These are phyloP conservation scores for Drosophila parvula DNA, from an alignment of 1,140 invertebrate species.

Conservation along the genomic window DNA sequence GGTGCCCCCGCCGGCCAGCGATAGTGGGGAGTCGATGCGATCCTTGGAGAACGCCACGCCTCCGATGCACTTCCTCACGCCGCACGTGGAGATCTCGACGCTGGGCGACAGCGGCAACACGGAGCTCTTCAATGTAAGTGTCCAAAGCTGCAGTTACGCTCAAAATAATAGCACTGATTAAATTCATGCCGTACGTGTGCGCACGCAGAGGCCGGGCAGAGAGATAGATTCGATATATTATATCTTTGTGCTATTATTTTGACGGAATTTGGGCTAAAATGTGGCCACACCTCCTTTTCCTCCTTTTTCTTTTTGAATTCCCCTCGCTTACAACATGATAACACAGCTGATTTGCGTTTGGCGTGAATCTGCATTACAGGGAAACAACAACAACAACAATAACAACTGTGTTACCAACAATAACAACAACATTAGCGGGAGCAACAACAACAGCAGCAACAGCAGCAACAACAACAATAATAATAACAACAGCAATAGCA, in stretches of 20 bases:
- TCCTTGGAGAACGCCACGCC: constrained; percentile 92
- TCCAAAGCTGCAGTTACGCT: not conserved
- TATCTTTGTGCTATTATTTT: constrained; percentile 9
- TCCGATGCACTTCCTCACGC: constrained; percentile 94
- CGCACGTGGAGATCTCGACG: constrained; percentile 93
- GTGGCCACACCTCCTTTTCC: not conserved
- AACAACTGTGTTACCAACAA: constrained; percentile 32
- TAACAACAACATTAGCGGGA: constrained; percentile 28
- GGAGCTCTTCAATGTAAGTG: constrained; percentile 82
- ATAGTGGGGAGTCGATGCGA: constrained; percentile 91
- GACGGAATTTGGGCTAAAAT: not conserved
- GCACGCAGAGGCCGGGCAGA: no score
- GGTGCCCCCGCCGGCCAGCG: constrained; percentile 85
- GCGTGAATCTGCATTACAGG: constrained; percentile 83
- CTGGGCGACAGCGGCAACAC: constrained; percentile 88
- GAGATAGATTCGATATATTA: no score
- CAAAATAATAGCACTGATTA: not conserved
- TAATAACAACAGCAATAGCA: constrained; percentile 51
- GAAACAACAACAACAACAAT: constrained; percentile 65
- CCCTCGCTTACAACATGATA: constrained; percentile 43
- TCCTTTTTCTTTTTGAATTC: not conserved
- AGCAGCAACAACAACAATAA: constrained; percentile 31
- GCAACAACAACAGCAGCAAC: constrained; percentile 60
- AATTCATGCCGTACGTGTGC: no score
- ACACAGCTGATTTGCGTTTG: constrained; percentile 82